Conservation (phyloP, 2,797 vertebrate genomes). For the Eleutherodactylus coqui region DNA sequence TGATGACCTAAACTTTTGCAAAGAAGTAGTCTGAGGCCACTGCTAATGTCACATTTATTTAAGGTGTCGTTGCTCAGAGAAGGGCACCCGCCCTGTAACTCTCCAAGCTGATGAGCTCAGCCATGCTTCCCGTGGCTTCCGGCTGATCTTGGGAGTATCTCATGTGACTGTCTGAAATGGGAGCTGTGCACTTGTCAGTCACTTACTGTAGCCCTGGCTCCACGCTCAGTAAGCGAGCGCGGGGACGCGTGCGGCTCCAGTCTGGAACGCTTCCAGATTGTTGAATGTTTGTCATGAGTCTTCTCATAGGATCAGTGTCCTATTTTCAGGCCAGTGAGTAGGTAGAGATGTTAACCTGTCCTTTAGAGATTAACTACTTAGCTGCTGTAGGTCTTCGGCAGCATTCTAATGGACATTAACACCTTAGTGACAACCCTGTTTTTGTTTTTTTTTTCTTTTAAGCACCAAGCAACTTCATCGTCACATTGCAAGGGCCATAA, state of each 20-base stretch:
- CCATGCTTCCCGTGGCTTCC: slow-evolving; percentile 1
- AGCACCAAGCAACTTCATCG: too few species aligned
- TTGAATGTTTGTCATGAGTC: slow-evolving; percentile 40
- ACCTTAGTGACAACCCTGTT: too few species aligned
- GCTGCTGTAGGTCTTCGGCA: background rate
- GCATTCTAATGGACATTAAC: background rate
- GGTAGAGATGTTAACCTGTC: slow-evolving; percentile 41
- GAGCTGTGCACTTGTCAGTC: slow-evolving; percentile 28
- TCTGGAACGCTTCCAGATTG: slow-evolving; percentile 34
- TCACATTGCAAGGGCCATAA: too few species aligned
- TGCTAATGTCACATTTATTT: background rate
- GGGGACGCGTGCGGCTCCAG: background rate
- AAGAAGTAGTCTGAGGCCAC: background rate
- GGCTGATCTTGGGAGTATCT: slow-evolving; percentile 52
- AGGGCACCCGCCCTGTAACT: background rate
- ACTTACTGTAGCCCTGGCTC: slow-evolving; percentile 41
- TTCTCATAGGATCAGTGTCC: slow-evolving; percentile 38
- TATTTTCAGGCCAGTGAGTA: slow-evolving; percentile 31
- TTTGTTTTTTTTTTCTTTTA: too few species aligned
- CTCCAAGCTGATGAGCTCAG: background rate
- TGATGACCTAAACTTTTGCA: background rate
- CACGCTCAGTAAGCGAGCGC: background rate
- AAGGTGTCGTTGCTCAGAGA: background rate
- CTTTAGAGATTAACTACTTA: slow-evolving; percentile 33
- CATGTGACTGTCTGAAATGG: slow-evolving; percentile 53